Conservation (phyloP, 1,140 invertebrate species). For the Pseudomyrmex dendroicus region DNA sequence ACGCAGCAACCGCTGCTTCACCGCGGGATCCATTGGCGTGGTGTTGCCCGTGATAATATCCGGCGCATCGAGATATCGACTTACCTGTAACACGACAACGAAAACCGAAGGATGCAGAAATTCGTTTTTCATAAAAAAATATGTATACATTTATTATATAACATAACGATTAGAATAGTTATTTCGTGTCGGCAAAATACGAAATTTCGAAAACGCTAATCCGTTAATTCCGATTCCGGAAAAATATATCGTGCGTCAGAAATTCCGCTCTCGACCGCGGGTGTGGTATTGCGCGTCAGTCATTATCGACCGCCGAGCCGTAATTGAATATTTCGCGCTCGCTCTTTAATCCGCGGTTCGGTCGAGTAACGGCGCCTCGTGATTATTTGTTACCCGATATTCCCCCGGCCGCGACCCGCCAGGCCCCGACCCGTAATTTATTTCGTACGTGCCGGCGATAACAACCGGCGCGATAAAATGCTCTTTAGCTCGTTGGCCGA, state of each 20-base stretch:
- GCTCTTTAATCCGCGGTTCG: conserved; percentile 63
- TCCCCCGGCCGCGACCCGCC: conserved; percentile 7
- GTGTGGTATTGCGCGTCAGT: conserved; percentile 49
- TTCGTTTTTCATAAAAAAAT: not conserved
- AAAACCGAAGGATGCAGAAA: not conserved
- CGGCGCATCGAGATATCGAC: conserved; percentile 88
- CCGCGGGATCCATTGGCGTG: conserved; percentile 88
- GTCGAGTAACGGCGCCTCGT: conserved; percentile 46
- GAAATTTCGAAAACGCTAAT: not conserved
- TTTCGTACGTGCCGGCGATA: conserved; percentile 59
- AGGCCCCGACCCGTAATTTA: conserved; percentile 43
- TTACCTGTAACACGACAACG: conserved; percentile 81
- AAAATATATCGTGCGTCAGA: conserved; percentile 48
- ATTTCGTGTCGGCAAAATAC: not conserved
- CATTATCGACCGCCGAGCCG: conserved; percentile 51
- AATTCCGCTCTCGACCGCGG: conserved; percentile 38
- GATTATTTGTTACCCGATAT: conserved; percentile 61
- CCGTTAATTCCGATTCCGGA: conserved; percentile 1
- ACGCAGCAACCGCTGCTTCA: conserved; percentile 89
- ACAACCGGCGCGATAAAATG: conserved; percentile 57
- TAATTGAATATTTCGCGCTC: conserved; percentile 65
- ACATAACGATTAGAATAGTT: not conserved
- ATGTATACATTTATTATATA: not conserved
- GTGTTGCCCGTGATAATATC: conserved; percentile 88
- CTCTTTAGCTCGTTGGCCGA: conserved; percentile 45